phyloP scores from a whole-genome alignment of 2,797 vertebrate species.

The Enteromius thamalakanensis region DNA sequence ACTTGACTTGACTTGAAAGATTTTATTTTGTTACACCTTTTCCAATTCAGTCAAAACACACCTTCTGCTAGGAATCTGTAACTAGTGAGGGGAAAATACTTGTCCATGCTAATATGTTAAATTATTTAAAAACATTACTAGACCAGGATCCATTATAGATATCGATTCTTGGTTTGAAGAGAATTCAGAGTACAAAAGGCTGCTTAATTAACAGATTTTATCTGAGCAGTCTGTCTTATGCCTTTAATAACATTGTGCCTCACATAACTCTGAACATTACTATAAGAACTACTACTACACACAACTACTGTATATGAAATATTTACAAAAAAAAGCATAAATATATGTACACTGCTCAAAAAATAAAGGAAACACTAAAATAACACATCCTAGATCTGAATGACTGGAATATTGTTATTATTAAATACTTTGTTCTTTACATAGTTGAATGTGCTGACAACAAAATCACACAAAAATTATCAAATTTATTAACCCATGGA shows the following conservation, averaged over 20 bases:
- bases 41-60: background rate
- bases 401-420: too few relatives aligned
- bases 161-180: background rate
- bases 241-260: background rate
- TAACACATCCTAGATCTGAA: too few relatives aligned
- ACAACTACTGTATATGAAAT: too few relatives aligned
- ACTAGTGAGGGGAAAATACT: background rate
- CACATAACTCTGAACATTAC: background rate
- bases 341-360: too few relatives aligned
- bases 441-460: too few relatives aligned
- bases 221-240: background rate
- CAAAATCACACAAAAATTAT: too few relatives aligned
- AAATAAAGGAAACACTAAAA: too few relatives aligned
- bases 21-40: background rate
- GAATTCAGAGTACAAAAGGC: background rate
- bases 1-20: too few relatives aligned
- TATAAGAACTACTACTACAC: background rate
- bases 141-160: background rate
- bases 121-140: background rate
- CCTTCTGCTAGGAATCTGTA: background rate
- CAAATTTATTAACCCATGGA: too few relatives aligned
- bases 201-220: background rate
- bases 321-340: too few relatives aligned
- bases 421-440: too few relatives aligned
- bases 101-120: background rate